These are phyloP conservation scores for Clarias platycephalus DNA, from an alignment of 2,797 vertebrate genomes.

Conservation along the genomic window DNA sequence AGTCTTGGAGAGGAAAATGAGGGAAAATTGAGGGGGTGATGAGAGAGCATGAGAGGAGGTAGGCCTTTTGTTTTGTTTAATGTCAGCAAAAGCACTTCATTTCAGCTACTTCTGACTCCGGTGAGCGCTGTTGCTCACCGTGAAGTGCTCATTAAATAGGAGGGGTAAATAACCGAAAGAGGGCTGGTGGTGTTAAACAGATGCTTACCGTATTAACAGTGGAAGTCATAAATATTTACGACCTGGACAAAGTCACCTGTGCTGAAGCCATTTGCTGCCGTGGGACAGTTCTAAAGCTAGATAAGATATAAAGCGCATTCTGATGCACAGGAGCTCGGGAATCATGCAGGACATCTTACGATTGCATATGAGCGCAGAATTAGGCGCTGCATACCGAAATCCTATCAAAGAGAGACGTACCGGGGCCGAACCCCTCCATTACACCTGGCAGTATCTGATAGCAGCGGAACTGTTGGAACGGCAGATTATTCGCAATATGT, in stretches of 20 bases:
- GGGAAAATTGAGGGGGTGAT: conserved; percentile 17
- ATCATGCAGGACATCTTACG: conserved; percentile 9
- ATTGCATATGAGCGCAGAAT: not conserved
- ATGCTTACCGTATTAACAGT: conserved; percentile 13
- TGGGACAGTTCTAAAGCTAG: not conserved
- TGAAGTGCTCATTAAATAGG: conserved; percentile 25
- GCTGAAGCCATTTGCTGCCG: not conserved
- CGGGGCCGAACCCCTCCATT: not conserved
- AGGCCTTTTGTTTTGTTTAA: conserved; percentile 23
- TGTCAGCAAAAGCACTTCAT: conserved; percentile 15
- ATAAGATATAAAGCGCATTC: not conserved
- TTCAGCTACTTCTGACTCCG: conserved; percentile 23
- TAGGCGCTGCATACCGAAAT: conserved; percentile 11
- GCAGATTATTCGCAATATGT: conserved; percentile 13
- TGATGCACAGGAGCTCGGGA: not conserved
- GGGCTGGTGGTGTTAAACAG: conserved; percentile 29
- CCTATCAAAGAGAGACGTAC: not conserved
- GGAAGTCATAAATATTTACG: conserved; percentile 10
- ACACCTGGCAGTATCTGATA: conserved; percentile 29
- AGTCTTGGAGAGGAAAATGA: conserved; percentile 58
- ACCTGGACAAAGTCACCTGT: conserved; percentile 4
- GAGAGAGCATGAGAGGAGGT: conserved; percentile 19
- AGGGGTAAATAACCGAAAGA: not conserved
- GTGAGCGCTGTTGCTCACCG: conserved; percentile 7
- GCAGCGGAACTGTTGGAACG: not conserved